These are phyloP conservation scores for Muraenolepis orangiensis DNA, from an alignment of 2,797 vertebrate genomes.

Conservation along the genomic window DNA sequence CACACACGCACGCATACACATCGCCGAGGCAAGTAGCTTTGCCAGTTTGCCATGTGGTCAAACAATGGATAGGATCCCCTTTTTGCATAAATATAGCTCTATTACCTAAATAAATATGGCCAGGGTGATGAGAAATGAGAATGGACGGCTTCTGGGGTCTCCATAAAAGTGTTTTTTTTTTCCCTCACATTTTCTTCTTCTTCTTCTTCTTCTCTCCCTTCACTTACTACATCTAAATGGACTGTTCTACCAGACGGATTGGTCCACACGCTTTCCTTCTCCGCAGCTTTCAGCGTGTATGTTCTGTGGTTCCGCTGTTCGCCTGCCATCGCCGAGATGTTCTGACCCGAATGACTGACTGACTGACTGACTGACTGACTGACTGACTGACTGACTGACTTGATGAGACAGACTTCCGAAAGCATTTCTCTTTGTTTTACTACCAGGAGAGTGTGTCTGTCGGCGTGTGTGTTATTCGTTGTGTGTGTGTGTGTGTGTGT, in stretches of 20 bases:
- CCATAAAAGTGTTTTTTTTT: conserved; percentile 23
- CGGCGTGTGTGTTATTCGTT: conserved; percentile 13
- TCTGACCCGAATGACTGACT: too few species aligned
- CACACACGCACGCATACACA: conserved; percentile 12
- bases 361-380: conserved; percentile 11
- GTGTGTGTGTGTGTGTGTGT: conserved; percentile 7
- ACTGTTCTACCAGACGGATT: conserved; percentile 4
- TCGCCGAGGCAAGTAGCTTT: conserved; percentile 21
- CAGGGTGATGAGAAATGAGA: conserved; percentile 18
- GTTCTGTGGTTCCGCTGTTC: neutral
- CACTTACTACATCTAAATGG: conserved; percentile 8
- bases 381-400: conserved; percentile 15
- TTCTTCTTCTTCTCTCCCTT: neutral
- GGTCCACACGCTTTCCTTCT: neutral
- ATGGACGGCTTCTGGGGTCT: neutral
- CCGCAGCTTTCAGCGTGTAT: neutral
- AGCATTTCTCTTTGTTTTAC: conserved; percentile 11
- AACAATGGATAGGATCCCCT: conserved; percentile 50
- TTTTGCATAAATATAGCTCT: conserved; percentile 35
- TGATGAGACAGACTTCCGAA: neutral
- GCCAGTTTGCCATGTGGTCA: conserved; percentile 44
- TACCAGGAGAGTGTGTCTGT: neutral
- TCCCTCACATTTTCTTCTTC: too few species aligned
- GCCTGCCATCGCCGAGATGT: too few species aligned
- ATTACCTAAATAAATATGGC: conserved; percentile 32